Base-by-base conservation (phyloP, 2,888 invertebrate species). In the Drosophila melanocephala region DNA sequence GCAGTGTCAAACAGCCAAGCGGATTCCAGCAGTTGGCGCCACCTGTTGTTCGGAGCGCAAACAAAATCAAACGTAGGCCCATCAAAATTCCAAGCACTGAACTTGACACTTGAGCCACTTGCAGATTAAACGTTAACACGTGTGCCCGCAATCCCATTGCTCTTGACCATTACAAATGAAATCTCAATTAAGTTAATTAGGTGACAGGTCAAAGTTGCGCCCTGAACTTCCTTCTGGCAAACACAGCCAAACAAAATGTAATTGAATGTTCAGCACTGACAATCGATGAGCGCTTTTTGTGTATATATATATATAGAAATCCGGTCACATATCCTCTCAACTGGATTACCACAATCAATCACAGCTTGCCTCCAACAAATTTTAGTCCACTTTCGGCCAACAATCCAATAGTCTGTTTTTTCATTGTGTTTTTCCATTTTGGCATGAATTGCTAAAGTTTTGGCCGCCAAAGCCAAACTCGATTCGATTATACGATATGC, bases 401-500 rank as follows among this genome's bases (percentile, higher is more conserved):
- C 30, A 35, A 30, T 16, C n/a, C 28, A 6, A 39, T 35, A 35
- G 26, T 51, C 26, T 5, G 14, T 14, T 66, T 28, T 28, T 51
- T 19, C 10, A 3, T 51, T 51, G 5, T 75, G 19, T 59, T 26
- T 50, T 37, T 5, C 47, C 52, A 51, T 57, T 66, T 56, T 16
- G 37, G 39, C 57, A 30, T 83, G 65, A 70, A 80, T 69, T 66
- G 62, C 47, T 61, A 81, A 65, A 70, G 64, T 65, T 59, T 55
- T 61, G 1, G 5, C 14, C 47, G 47, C 67, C 69, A 79, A 53
- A 66, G 39, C 63, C 62, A 47, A 75, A 57, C 53, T 51, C 61
- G 67, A 75, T 72, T 84, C 70, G 59, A 84, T 72, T 81, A 81
- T 60, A 69, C 72, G 81, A 86, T 75, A 83, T 35, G 35, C 68